Percentiles rank a stretch among this genome's conserved stretches.
phyloP scores from a whole-genome alignment of 64 coral and sea anemone genomes.

The Actinia equina region DNA sequence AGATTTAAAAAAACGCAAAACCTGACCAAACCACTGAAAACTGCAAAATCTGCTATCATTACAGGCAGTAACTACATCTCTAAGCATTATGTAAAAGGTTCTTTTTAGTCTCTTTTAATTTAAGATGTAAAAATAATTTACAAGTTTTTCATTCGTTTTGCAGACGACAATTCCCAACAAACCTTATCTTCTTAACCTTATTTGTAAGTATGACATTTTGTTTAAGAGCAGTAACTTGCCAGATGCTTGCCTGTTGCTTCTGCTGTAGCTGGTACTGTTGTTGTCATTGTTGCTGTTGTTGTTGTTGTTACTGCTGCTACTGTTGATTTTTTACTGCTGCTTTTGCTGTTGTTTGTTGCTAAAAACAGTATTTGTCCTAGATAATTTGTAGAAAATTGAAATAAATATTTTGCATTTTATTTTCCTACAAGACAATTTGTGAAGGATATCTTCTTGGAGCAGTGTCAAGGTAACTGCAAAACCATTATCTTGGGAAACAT shows the following conservation, averaged over 20 bases:
- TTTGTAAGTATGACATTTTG: conserved; percentile 60
- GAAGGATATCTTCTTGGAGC: conserved; percentile 97
- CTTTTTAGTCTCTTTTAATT: no score
- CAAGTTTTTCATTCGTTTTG: neutral
- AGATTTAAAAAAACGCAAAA: no score
- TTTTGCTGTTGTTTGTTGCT: no score
- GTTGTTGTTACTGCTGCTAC: no score
- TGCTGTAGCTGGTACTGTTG: no score
- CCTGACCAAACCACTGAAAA: no score
- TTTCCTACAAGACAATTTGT: conserved; percentile 72
- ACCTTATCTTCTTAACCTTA: conserved; percentile 73
- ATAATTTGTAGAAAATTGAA: neutral
- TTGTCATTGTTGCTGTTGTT: no score
- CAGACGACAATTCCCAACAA: conserved; percentile 81
- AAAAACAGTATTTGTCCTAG: neutral
- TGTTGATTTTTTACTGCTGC: neutral
- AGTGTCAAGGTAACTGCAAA: conserved; percentile 73
- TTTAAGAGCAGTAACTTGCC: no score
- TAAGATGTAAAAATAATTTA: no score
- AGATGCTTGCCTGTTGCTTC: neutral
- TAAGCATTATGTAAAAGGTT: no score
- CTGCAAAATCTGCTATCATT: no score
- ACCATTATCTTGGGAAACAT: neutral
- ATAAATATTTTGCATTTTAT: neutral
- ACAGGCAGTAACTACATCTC: no score